Conservation (phyloP, 2,888 invertebrate species). For the Dryobotodes eremita region DNA sequence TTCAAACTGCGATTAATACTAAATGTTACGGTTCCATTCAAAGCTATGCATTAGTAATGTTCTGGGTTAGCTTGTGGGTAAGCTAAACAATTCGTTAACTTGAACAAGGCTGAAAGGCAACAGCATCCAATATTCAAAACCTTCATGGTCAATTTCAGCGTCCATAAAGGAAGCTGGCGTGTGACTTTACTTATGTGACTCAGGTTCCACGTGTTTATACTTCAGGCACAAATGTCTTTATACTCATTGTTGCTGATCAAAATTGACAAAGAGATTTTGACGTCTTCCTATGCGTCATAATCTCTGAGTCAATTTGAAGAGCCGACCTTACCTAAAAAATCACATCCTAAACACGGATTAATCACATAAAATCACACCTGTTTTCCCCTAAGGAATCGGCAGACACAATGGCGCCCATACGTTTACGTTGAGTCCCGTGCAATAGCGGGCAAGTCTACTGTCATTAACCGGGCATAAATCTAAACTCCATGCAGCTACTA, state of each 20-base stretch:
- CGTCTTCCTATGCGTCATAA: neutral
- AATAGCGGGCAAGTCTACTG: neutral
- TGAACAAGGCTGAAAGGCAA: conserved; percentile 1
- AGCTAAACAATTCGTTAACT: conserved; percentile 29
- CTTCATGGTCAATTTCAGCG: conserved; percentile 3
- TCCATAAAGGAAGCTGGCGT: neutral
- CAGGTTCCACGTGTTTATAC: neutral
- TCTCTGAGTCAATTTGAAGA: neutral
- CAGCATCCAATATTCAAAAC: conserved; percentile 35
- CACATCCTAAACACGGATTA: too few relatives aligned
- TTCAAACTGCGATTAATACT: conserved; percentile 44
- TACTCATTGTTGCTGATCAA: neutral
- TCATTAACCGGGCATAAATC: neutral
- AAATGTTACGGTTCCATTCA: conserved; percentile 35
- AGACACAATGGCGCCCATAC: neutral
- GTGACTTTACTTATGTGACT: neutral
- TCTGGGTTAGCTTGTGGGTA: conserved; percentile 22
- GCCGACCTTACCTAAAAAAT: too few relatives aligned
- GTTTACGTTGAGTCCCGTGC: neutral
- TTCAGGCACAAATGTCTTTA: neutral
- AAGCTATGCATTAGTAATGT: conserved; percentile 19
- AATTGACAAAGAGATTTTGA: neutral
- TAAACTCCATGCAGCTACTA: neutral
- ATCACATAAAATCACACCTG: neutral
- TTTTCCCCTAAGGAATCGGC: neutral